phyloP scores from a whole-genome alignment of 1,140 invertebrate species.

The Brachionus calyciflorus region DNA sequence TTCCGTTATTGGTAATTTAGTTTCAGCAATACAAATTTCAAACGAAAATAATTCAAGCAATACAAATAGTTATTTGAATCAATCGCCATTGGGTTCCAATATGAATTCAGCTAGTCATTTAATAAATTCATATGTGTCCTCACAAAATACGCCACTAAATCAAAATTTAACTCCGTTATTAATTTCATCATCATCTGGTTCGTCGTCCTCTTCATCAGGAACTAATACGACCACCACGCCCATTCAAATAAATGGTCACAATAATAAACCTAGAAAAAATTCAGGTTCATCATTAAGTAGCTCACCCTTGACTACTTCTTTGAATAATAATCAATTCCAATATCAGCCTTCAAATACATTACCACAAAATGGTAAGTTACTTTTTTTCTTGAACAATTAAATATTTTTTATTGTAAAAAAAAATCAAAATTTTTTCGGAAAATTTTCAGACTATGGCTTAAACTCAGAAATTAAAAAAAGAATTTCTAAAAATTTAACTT shows the following conservation, averaged over 20 bases:
- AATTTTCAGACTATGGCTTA: no score
- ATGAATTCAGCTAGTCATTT: conserved; percentile 38
- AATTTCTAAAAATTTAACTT: no score
- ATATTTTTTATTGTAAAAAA: conserved; percentile 24
- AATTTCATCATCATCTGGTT: conserved; percentile 9
- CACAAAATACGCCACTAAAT: conserved; percentile 30
- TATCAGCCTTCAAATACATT: neutral
- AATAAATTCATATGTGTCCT: conserved; percentile 6
- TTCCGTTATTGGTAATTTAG: conserved; percentile 22
- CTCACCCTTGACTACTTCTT: conserved; percentile 3
- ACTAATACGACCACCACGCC: conserved; percentile 39
- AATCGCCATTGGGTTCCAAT: conserved; percentile 16
- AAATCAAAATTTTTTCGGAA: no score
- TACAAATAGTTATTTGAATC: conserved; percentile 1
- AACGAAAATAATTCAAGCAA: conserved; percentile 1
- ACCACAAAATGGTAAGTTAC: conserved; percentile 19
- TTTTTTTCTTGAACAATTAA: neutral
- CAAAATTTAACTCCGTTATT: conserved; percentile 28
- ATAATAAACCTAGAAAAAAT: conserved; percentile 40
- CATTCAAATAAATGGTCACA: conserved; percentile 7
- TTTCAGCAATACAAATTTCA: conserved; percentile 21
- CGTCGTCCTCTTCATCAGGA: neutral
- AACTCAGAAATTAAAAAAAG: no score
- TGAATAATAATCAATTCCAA: conserved; percentile 2
- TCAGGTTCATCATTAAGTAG: conserved; percentile 19